phyloP scores from a whole-genome alignment of 2,113 vertebrate species.

The Actenoides hombroni region DNA sequence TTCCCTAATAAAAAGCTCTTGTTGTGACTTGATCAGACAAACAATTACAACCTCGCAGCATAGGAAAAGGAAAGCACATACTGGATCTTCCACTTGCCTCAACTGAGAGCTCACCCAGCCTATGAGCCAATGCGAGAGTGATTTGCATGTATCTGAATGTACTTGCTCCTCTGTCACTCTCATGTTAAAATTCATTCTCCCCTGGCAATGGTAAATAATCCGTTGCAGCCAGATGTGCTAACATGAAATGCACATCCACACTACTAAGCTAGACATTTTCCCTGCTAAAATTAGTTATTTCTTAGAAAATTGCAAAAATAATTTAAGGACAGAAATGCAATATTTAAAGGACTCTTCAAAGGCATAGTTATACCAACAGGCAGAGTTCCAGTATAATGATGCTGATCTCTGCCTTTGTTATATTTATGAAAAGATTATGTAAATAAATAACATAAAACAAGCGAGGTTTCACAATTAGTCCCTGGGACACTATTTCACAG shows the following conservation, averaged over 20 bases:
- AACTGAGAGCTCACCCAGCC: background rate
- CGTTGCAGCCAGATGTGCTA: background rate
- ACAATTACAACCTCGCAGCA: background rate
- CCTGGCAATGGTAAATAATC: background rate
- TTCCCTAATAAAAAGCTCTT: background rate
- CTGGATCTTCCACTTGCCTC: background rate
- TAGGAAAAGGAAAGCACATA: background rate
- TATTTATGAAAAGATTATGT: background rate
- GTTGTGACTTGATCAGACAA: background rate
- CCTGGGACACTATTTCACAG: background rate
- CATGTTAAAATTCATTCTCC: background rate
- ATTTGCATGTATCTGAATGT: background rate
- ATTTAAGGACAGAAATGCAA: background rate
- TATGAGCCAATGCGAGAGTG: fast-evolving
- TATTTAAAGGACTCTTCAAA: background rate
- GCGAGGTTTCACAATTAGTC: background rate
- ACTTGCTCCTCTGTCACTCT: background rate
- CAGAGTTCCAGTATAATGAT: background rate
- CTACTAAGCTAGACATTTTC: background rate
- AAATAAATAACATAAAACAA: background rate
- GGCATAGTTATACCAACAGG: fast-evolving
- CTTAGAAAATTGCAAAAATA: background rate
- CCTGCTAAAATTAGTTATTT: background rate
- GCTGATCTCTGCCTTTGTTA: background rate
- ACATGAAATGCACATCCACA: background rate